Percentiles rank a stretch among this genome's conserved stretches.
Conservation (phyloP, 2,888 invertebrate species). For the Drosophila phalerata region DNA sequence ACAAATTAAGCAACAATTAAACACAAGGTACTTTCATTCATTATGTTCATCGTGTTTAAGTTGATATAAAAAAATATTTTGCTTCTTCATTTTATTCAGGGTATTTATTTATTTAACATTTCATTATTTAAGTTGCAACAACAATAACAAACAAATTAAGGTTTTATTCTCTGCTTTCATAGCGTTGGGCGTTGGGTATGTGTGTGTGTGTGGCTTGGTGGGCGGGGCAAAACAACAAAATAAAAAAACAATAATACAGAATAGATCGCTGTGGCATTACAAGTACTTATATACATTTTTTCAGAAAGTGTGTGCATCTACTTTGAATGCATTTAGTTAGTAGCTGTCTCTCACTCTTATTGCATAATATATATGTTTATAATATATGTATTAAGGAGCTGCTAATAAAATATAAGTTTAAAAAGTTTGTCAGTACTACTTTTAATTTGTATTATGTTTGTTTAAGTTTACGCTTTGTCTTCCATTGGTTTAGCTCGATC, state of each 20-base stretch:
- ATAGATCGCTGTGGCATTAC: conserved; percentile 6
- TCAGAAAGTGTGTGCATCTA: conserved; percentile 11
- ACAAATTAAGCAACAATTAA: conserved; percentile 46
- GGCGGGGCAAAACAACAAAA: conserved; percentile 24
- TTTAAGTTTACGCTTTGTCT: conserved; percentile 14
- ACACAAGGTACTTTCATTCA: conserved; percentile 63
- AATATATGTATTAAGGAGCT: conserved; percentile 39
- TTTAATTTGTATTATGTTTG: conserved; percentile 27
- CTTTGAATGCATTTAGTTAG: conserved; percentile 17
- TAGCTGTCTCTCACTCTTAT: conserved; percentile 57
- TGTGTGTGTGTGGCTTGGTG: conserved; percentile 36
- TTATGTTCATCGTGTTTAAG: conserved; percentile 7
- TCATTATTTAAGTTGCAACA: conserved; percentile 54
- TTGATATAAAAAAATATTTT: conserved; percentile 56
- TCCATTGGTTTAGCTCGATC: conserved; percentile 58
- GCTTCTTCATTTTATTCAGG: conserved; percentile 36
- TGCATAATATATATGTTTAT: conserved; percentile 31
- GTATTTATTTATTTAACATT: conserved; percentile 54
- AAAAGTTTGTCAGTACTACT: conserved; percentile 51
- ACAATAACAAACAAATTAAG: conserved; percentile 74
- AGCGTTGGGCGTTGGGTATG: conserved; percentile 48
- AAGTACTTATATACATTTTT: conserved; percentile 18
- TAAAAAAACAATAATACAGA: not conserved
- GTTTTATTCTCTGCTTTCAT: conserved; percentile 20
- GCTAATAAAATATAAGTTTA: conserved; percentile 57